Conservation (phyloP, 2,113 vertebrate species). For the Odontesthes bonariensis region DNA sequence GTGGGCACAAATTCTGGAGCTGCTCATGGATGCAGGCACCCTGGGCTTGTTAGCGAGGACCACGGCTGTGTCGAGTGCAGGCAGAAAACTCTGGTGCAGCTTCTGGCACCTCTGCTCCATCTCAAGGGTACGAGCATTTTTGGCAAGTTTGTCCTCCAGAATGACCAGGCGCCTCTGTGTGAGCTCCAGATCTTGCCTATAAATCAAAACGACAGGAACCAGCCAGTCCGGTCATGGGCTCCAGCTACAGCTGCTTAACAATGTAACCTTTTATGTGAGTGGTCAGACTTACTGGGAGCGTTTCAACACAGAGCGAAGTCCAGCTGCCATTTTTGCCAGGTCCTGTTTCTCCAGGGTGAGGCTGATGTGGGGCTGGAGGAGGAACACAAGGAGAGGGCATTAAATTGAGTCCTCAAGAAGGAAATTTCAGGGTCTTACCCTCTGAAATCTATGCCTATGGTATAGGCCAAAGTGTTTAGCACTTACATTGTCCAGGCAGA, state of each 20-base stretch:
- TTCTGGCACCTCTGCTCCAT: slow-evolving; percentile 20
- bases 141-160: slow-evolving; percentile 22
- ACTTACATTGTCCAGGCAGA: slow-evolving; percentile 35
- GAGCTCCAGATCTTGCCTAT: slow-evolving; percentile 15
- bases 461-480: no score
- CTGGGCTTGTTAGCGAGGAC: slow-evolving; percentile 16
- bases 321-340: slow-evolving; percentile 9
- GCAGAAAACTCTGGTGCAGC: slow-evolving; percentile 34
- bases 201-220: not conserved
- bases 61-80: not conserved
- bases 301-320: not conserved
- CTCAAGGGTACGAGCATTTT: not conserved
- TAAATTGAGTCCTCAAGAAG: no score
- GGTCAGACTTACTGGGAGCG: slow-evolving; percentile 36
- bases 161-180: not conserved
- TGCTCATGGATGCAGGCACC: not conserved
- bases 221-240: not conserved
- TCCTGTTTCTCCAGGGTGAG: slow-evolving; percentile 36
- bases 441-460: no score
- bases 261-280: not conserved
- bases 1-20: not conserved
- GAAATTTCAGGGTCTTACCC: no score
- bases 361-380: slow-evolving; percentile 21
- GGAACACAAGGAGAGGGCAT: not conserved
- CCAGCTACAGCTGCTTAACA: no score